Conservation (phyloP, 1,140 invertebrate species). For the Eciton burchellii region DNA sequence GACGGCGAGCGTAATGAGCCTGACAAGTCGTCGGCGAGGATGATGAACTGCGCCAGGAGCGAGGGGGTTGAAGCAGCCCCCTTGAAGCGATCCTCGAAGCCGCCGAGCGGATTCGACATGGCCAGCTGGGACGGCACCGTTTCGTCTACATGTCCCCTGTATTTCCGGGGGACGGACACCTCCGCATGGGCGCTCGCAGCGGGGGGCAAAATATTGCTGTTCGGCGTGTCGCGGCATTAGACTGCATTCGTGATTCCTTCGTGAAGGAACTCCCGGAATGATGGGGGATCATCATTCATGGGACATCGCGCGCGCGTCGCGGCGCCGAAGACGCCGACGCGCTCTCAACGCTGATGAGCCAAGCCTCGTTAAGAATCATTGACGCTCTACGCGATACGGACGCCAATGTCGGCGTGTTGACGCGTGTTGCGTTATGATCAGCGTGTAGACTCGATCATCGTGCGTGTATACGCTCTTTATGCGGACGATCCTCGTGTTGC, state of each 20-base stretch:
- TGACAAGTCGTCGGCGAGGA: slow-evolving; percentile 72
- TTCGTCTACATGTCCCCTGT: slow-evolving; percentile 53
- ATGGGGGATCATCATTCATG: neutral
- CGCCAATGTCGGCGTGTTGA: slow-evolving; percentile 24
- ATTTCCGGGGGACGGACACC: slow-evolving; percentile 66
- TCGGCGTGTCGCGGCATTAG: neutral
- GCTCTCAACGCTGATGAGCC: neutral
- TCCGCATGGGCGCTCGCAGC: slow-evolving; percentile 36
- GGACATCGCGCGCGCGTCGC: too few relatives aligned
- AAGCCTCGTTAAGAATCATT: neutral
- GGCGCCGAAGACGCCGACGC: too few relatives aligned
- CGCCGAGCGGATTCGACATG: slow-evolving; percentile 81
- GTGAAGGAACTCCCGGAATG: neutral
- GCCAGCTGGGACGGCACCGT: slow-evolving; percentile 80
- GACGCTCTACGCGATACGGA: slow-evolving; percentile 2
- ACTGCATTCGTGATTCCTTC: neutral
- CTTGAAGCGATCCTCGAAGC: slow-evolving; percentile 40
- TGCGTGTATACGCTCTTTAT: slow-evolving; percentile 61
- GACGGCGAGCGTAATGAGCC: slow-evolving; percentile 68
- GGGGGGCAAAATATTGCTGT: slow-evolving; percentile 6
- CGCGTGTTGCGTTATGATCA: slow-evolving; percentile 42
- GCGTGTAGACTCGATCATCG: slow-evolving; percentile 39
- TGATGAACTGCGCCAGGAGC: slow-evolving; percentile 68
- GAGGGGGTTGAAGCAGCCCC: slow-evolving; percentile 71
- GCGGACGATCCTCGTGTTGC: slow-evolving; percentile 42